A percentile compares a stretch with the other conserved stretches of the same genome.
Conservation (phyloP, 2,113 vertebrate species). For the Rhea pennata region DNA sequence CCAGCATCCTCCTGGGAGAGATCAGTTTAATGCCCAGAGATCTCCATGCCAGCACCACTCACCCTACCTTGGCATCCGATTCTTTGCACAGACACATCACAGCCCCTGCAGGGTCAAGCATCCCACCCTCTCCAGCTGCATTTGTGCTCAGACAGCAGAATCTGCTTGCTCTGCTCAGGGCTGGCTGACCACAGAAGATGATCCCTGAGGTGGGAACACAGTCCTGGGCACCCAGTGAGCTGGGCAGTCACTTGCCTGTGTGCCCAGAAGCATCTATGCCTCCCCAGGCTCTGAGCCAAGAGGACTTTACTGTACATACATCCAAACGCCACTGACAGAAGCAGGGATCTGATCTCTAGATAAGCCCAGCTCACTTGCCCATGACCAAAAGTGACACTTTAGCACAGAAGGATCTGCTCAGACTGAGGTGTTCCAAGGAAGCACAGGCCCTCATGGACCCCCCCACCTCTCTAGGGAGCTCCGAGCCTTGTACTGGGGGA, state of each 20-base stretch:
- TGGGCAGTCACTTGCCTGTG: not conserved
- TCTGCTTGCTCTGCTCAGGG: not conserved
- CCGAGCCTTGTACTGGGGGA: not conserved
- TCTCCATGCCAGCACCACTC: conserved; percentile 39
- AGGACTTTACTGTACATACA: not conserved
- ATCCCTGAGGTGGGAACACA: not conserved
- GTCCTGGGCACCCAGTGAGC: not conserved
- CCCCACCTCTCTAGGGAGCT: not conserved
- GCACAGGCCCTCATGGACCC: not conserved
- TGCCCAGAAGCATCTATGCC: not conserved
- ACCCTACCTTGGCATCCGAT: conserved; percentile 28
- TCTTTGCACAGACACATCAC: not conserved
- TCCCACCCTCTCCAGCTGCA: not conserved
- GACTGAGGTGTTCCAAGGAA: not conserved
- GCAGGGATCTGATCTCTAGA: not conserved
- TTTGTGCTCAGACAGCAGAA: not conserved
- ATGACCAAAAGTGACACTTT: not conserved
- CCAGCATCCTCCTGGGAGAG: not conserved
- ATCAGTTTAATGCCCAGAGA: not conserved
- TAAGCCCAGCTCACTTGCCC: not conserved
- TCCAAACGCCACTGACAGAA: not conserved
- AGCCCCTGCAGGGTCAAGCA: not conserved
- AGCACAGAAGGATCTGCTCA: not conserved
- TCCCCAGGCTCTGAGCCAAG: not conserved
- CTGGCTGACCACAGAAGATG: not conserved